These are phyloP conservation scores for Clanis bilineata DNA, from an alignment of 2,888 invertebrate species.

Conservation along the genomic window DNA sequence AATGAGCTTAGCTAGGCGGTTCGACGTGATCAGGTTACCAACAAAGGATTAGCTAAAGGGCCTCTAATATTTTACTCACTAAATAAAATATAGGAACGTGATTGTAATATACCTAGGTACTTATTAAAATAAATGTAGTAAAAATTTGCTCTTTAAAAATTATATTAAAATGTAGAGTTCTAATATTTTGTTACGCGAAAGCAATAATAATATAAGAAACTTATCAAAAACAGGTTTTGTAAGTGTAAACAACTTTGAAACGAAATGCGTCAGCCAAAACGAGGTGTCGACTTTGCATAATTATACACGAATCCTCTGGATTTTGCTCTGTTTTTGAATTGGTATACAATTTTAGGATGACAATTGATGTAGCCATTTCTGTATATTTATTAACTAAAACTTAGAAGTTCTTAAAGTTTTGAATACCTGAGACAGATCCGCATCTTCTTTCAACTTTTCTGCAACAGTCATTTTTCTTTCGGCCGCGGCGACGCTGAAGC, in stretches of 20 bases:
- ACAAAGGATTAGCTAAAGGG: background rate
- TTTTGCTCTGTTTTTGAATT: background rate
- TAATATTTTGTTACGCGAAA: background rate
- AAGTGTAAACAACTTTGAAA: background rate
- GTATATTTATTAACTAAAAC: slow-evolving; percentile 19
- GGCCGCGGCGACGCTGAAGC: slow-evolving; percentile 50
- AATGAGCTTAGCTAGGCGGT: slow-evolving; percentile 4
- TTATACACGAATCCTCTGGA: background rate
- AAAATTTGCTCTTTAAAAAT: too few relatives aligned
- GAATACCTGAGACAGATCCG: slow-evolving; percentile 86
- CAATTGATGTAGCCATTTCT: background rate
- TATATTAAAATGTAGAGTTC: background rate
- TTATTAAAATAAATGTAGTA: background rate
- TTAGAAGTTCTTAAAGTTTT: slow-evolving; percentile 50
- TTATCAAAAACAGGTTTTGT: slow-evolving; percentile 8
- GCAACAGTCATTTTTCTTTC: slow-evolving; percentile 79
- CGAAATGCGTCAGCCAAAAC: background rate
- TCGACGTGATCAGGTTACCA: background rate
- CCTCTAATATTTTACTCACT: background rate
- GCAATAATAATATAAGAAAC: background rate
- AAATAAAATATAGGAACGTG: background rate
- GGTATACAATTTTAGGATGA: background rate
- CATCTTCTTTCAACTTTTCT: slow-evolving; percentile 84
- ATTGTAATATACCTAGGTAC: background rate
- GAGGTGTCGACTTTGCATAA: slow-evolving; percentile 2